phyloP scores from a whole-genome alignment of 2,888 invertebrate species.

The Drosophila pullipes region DNA sequence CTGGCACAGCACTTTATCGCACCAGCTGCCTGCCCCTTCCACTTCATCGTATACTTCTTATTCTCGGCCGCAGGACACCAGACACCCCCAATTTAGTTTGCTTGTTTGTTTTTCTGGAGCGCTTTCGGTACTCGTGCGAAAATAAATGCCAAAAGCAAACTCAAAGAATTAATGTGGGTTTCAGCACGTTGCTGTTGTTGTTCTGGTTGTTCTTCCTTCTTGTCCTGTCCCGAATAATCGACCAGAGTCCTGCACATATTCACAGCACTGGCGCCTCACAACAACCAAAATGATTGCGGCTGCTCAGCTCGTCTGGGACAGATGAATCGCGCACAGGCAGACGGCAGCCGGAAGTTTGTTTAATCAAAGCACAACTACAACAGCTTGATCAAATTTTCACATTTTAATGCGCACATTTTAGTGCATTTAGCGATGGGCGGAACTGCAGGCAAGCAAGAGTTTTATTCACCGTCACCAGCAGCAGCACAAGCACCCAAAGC shows the following conservation, averaged over 20 bases:
- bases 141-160: conserved; percentile 73
- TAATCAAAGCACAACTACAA: conserved; percentile 54
- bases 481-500: background rate
- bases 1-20: conserved; percentile 72
- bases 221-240: background rate
- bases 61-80: conserved; percentile 41
- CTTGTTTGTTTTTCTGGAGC: conserved; percentile 43
- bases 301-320: conserved; percentile 16
- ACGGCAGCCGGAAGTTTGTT: conserved; percentile 35
- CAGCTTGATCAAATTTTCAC: conserved; percentile 64
- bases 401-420: conserved; percentile 65
- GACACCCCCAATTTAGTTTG: conserved; percentile 59
- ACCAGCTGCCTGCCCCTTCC: conserved; percentile 16
- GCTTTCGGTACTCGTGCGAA: conserved; percentile 36
- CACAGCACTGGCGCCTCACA: conserved; percentile 28
- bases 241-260: conserved; percentile 23
- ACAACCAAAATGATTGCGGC: conserved; percentile 46
- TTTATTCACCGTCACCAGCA: background rate
- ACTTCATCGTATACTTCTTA: background rate
- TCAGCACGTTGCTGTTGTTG: conserved; percentile 30
- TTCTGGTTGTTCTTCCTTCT: background rate
- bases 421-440: conserved; percentile 49
- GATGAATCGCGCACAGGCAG: conserved; percentile 22
- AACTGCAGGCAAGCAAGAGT: background rate
- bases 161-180: conserved; percentile 57